These are phyloP conservation scores for Andrena cerasifolii DNA, from an alignment of 1,140 invertebrate genomes.

Conservation along the genomic window DNA sequence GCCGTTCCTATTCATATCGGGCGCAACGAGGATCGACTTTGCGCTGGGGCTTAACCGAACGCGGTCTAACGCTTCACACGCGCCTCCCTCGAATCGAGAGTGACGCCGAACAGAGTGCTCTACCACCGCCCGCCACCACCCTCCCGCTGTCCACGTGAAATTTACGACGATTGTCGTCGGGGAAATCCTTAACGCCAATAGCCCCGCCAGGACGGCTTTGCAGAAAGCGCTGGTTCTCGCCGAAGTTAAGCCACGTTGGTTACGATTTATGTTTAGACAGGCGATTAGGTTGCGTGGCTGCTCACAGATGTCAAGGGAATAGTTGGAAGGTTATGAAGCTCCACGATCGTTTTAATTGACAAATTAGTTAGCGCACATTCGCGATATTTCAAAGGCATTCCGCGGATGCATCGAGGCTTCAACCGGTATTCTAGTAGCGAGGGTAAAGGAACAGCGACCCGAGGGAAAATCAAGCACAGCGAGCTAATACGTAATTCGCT, in stretches of 20 bases:
- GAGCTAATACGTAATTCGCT: conserved; percentile 51
- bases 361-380: neutral
- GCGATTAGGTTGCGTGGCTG: too few species aligned
- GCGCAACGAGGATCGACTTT: conserved; percentile 29
- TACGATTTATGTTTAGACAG: too few species aligned
- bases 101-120: conserved; percentile 17
- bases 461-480: neutral
- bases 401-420: neutral
- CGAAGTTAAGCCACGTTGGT: neutral
- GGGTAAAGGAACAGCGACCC: neutral
- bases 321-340: too few species aligned
- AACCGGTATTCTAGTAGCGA: too few species aligned
- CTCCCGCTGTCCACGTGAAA: neutral
- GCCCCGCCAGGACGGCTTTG: neutral
- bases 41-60: conserved; percentile 14
- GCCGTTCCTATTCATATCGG: conserved; percentile 37
- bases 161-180: conserved; percentile 16
- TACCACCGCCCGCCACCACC: neutral
- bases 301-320: too few species aligned
- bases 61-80: neutral
- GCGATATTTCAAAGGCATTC: neutral
- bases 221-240: neutral
- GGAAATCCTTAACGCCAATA: conserved; percentile 18
- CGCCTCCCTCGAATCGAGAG: neutral
- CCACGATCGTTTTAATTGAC: too few species aligned